phyloP scores from a whole-genome alignment of 2,888 invertebrate species.

The Agrotis exclamationis region DNA sequence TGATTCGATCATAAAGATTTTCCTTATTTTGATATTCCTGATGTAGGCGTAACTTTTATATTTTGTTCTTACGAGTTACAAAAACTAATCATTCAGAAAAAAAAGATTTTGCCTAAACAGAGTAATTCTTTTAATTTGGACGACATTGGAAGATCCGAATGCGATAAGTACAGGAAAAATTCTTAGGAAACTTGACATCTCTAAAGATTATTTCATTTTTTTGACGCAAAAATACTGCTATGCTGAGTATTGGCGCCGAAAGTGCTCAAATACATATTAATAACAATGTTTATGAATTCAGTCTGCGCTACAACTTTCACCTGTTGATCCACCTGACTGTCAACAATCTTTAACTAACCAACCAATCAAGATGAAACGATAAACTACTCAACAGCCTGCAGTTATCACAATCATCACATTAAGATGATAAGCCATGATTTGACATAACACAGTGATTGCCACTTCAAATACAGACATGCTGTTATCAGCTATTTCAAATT shows the following conservation, averaged over 20 bases:
- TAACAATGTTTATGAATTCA: too few relatives aligned
- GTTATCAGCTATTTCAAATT: constrained; percentile 10
- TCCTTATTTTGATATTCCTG: constrained; percentile 30
- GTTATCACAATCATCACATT: constrained; percentile 35
- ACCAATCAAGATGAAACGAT: constrained; percentile 2
- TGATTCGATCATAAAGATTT: constrained; percentile 19
- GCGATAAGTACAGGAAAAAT: too few relatives aligned
- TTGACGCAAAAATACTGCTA: too few relatives aligned
- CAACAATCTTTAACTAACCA: background rate
- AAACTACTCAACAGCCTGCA: constrained; percentile 15
- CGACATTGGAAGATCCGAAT: too few relatives aligned
- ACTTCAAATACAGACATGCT: constrained; percentile 34
- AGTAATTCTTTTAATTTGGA: too few relatives aligned
- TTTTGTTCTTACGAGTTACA: background rate
- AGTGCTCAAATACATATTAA: background rate
- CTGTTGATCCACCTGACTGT: background rate
- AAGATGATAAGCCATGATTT: constrained; percentile 39
- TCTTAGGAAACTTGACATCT: too few relatives aligned
- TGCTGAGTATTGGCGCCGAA: too few relatives aligned
- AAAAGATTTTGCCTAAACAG: too few relatives aligned
- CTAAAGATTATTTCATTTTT: too few relatives aligned
- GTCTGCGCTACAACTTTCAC: background rate
- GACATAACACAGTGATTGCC: constrained; percentile 46
- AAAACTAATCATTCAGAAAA: too few relatives aligned
- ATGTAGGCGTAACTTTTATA: constrained; percentile 14